phyloP scores from a whole-genome alignment of 2,113 vertebrate genomes.

The Aix galericulata region DNA sequence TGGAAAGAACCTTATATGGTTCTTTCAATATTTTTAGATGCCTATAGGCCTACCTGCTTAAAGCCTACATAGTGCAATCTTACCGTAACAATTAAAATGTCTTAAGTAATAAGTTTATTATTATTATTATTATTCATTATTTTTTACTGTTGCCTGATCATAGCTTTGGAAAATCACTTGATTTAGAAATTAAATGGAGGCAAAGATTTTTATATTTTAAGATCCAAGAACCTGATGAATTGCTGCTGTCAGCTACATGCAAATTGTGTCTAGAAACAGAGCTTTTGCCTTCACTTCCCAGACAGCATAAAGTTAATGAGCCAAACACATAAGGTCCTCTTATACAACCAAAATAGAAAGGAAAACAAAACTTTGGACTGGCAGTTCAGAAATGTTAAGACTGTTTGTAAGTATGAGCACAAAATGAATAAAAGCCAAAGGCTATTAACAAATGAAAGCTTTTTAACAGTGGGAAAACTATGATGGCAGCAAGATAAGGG shows the following conservation, averaged over 20 bases:
- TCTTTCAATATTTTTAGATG: neutral
- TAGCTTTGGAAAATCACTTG: neutral
- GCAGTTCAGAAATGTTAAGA: neutral
- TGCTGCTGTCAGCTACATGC: conserved; percentile 21
- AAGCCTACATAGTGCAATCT: neutral
- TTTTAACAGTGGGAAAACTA: neutral
- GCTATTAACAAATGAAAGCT: neutral
- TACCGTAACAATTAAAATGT: neutral
- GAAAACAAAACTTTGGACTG: neutral
- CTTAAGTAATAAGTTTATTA: neutral
- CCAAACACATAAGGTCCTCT: neutral
- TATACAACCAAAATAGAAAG: conserved; percentile 9
- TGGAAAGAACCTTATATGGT: no score
- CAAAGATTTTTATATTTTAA: neutral
- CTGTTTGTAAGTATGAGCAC: neutral
- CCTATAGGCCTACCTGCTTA: neutral
- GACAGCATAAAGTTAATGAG: conserved; percentile 55
- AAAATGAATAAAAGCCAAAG: neutral
- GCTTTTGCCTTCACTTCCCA: neutral
- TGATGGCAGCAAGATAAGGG: neutral
- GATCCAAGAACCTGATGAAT: conserved; percentile 19
- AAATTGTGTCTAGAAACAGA: conserved; percentile 35
- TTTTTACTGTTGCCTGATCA: neutral
- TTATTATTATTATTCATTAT: neutral
- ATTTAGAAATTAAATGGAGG: neutral